Evolutionary conservation across 2,113 vertebrate species (phyloP).

Genomic region (Semnornis frantzii): DNA sequence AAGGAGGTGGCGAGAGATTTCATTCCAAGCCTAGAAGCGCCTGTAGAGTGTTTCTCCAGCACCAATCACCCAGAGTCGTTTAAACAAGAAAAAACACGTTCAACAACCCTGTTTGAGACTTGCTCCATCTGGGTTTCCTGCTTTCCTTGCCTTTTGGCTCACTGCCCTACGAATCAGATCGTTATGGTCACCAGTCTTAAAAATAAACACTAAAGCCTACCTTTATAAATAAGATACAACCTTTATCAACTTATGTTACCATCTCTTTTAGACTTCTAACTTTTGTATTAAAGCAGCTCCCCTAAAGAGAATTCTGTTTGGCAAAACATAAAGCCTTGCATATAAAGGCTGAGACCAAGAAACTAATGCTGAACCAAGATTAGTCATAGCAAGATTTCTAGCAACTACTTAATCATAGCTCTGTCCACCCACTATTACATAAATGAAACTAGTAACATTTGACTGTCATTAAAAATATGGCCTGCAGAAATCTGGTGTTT

Average conservation of each 20-base stretch:
- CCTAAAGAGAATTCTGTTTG: background rate
- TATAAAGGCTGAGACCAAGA: conserved; percentile 1
- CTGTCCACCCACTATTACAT: conserved; percentile 30
- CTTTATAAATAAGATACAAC: background rate
- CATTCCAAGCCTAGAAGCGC: background rate
- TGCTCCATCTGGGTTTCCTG: conserved; percentile 44
- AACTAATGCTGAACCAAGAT: conserved; percentile 18
- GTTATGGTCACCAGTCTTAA: background rate
- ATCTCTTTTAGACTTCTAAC: background rate
- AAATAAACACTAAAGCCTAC: conserved; percentile 41
- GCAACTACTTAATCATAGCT: conserved; percentile 23
- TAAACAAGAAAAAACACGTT: conserved; percentile 47
- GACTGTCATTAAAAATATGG: conserved; percentile 14
- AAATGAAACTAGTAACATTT: conserved; percentile 31
- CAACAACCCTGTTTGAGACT: conserved; percentile 12
- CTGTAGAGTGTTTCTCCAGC: background rate
- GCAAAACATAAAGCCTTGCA: background rate
- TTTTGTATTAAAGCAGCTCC: background rate
- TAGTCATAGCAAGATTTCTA: conserved; percentile 50
- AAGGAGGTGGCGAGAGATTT: background rate
- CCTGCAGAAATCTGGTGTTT: background rate
- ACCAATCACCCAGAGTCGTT: background rate
- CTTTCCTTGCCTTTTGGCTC: conserved; percentile 38
- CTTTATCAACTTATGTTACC: background rate
- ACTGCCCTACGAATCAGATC: conserved; percentile 18